Percentiles rank a stretch among this genome's conserved stretches.
These are phyloP conservation scores for Rhyacophila evoluta DNA, from an alignment of 2,888 invertebrate species.

Conservation along the genomic window DNA sequence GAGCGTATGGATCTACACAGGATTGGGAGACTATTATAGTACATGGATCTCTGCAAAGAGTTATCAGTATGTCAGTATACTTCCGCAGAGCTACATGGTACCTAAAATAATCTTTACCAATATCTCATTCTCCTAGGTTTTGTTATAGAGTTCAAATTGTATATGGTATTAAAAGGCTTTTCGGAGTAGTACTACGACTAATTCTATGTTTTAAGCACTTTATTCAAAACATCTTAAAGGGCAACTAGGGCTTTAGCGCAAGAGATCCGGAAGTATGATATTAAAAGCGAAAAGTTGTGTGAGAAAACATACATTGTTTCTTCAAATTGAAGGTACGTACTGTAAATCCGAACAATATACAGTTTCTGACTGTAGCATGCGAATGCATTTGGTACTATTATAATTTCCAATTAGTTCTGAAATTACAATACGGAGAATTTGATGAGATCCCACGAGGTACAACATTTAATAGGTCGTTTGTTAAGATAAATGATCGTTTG, in stretches of 20 bases:
- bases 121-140: too few relatives aligned
- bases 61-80: too few relatives aligned
- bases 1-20: too few relatives aligned
- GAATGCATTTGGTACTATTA: not conserved
- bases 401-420: constrained; percentile 11
- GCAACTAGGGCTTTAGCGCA: not conserved
- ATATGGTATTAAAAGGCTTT: too few relatives aligned
- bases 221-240: too few relatives aligned
- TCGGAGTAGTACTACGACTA: too few relatives aligned
- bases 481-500: constrained; percentile 18
- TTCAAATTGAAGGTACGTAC: not conserved
- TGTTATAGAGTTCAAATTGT: too few relatives aligned
- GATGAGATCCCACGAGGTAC: constrained; percentile 6
- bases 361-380: not conserved
- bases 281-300: not conserved
- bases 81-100: too few relatives aligned
- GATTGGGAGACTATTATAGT: too few relatives aligned
- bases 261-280: not conserved
- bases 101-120: too few relatives aligned
- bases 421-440: constrained; percentile 17
- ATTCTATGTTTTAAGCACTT: too few relatives aligned
- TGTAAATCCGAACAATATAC: not conserved
- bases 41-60: too few relatives aligned
- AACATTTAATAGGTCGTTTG: not conserved
- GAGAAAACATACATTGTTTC: not conserved